Evolutionary conservation across 2,113 vertebrate species (phyloP).

Genomic region (Trinectes maculatus): DNA sequence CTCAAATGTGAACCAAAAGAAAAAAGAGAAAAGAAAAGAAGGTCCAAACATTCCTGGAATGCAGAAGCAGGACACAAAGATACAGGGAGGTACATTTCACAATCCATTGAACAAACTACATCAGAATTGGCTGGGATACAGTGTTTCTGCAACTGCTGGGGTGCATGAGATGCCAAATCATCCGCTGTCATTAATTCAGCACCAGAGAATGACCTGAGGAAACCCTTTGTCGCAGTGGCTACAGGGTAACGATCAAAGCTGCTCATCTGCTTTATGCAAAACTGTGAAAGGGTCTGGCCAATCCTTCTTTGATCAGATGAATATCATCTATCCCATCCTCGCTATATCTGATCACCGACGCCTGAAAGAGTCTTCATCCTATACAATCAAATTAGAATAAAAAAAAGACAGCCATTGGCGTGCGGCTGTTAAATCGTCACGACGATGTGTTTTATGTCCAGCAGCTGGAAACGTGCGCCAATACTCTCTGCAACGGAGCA

Average conservation of each 20-base stretch:
- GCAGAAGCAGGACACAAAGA: slow-evolving; percentile 5
- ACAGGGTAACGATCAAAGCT: slow-evolving; percentile 36
- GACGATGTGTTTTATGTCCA: slow-evolving; percentile 7
- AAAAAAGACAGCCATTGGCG: slow-evolving; percentile 18
- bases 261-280: slow-evolving; percentile 47
- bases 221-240: slow-evolving; percentile 20
- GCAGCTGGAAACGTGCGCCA: slow-evolving; percentile 4
- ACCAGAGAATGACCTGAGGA: slow-evolving; percentile 36
- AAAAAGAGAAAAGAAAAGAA: slow-evolving; percentile 1
- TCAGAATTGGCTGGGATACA: slow-evolving; percentile 6
- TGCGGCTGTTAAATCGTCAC: slow-evolving; percentile 17
- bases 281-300: slow-evolving; percentile 24
- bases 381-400: slow-evolving; percentile 33
- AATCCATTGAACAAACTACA: slow-evolving; percentile 28
- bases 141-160: slow-evolving; percentile 10
- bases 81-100: slow-evolving; percentile 17
- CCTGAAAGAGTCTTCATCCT: slow-evolving; percentile 15
- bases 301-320: slow-evolving; percentile 35
- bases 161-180: slow-evolving; percentile 23
- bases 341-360: neutral
- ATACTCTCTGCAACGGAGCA: slow-evolving; percentile 17
- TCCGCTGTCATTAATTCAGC: slow-evolving; percentile 21
- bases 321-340: slow-evolving; percentile 21
- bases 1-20: neutral
- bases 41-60: neutral